Evolutionary conservation across 2,797 vertebrate genomes (phyloP).

Genomic region (Rhinoraja longicauda): DNA sequence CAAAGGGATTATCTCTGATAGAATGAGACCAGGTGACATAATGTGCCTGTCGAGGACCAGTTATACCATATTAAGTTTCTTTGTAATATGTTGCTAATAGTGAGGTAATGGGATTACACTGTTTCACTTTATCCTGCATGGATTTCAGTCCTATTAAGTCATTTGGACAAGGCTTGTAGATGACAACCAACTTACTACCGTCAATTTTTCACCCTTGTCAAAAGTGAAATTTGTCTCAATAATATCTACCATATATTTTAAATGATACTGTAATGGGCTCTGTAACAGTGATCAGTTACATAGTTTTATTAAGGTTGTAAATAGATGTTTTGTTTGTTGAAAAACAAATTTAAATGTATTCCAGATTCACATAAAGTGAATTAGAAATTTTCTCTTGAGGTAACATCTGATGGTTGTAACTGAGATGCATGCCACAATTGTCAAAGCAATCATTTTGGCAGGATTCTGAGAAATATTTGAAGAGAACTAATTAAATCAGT

Average conservation of each 20-base stretch:
- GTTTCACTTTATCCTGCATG: background rate
- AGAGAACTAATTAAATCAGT: background rate
- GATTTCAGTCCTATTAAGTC: background rate
- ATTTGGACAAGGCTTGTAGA: background rate
- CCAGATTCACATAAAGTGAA: background rate
- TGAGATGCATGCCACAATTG: background rate
- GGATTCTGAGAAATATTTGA: background rate
- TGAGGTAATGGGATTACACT: background rate
- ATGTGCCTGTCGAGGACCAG: no score
- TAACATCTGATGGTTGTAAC: background rate
- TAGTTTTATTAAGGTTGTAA: background rate
- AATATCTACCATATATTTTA: background rate
- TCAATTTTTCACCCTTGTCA: background rate
- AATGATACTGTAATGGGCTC: background rate
- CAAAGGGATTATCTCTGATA: no score
- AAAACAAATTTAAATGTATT: background rate
- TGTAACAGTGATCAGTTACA: background rate
- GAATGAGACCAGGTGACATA: no score
- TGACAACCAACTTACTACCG: background rate
- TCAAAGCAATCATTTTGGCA: background rate
- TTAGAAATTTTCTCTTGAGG: background rate
- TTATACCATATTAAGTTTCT: no score
- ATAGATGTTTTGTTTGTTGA: background rate
- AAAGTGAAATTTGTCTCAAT: background rate
- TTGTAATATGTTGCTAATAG: no score